phyloP scores from a whole-genome alignment of 1,140 invertebrate species.

The Bombus affinis region DNA sequence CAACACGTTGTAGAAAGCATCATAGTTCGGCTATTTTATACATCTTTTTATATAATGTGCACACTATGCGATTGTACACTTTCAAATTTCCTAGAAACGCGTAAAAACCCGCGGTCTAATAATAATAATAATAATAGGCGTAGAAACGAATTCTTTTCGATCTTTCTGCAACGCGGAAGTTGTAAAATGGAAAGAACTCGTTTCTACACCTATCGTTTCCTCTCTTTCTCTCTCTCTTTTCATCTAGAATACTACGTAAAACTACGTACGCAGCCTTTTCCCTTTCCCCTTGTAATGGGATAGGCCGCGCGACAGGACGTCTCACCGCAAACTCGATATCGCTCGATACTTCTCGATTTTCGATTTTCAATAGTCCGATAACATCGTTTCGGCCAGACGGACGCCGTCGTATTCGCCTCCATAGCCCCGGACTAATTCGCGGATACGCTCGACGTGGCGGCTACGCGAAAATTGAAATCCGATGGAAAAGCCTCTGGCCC shows the following conservation, averaged over 20 bases:
- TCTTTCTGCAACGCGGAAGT: no score
- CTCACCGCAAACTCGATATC: constrained; percentile 57
- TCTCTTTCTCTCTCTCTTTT: not conserved
- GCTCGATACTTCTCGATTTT: constrained; percentile 67
- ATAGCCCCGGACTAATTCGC: constrained; percentile 48
- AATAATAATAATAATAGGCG: no score
- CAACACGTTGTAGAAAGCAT: no score
- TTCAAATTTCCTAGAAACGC: no score
- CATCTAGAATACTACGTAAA: not conserved
- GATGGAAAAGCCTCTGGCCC: constrained; percentile 46
- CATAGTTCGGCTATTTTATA: no score
- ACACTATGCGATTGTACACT: no score
- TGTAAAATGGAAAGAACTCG: no score
- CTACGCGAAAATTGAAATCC: constrained; percentile 66
- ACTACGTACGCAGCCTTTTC: not conserved
- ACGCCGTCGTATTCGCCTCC: not conserved
- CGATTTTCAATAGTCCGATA: constrained; percentile 69
- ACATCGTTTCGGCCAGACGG: constrained; percentile 49
- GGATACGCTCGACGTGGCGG: constrained; percentile 41
- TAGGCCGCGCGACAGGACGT: constrained; percentile 45
- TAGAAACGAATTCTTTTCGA: no score
- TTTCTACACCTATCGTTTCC: no score
- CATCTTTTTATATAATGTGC: no score
- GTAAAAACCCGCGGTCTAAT: no score
- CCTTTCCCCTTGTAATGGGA: constrained; percentile 3